A percentile compares a stretch with the other conserved stretches of the same genome.
Conservation (phyloP, 2,888 invertebrate genomes). For the Morpho deidamia region DNA sequence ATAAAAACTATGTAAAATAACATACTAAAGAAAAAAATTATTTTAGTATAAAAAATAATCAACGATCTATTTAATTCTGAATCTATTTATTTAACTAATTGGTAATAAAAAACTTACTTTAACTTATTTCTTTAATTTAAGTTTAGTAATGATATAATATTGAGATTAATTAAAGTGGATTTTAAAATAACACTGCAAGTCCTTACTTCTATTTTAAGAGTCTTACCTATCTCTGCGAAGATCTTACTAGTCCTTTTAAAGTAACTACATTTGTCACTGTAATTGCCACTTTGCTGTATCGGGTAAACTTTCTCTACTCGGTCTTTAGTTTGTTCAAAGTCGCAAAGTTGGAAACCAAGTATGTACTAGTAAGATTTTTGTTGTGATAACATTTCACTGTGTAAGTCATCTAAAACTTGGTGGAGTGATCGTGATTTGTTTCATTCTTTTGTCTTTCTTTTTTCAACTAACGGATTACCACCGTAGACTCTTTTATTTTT, state of each 20-base stretch:
- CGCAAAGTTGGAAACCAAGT: slow-evolving; percentile 2
- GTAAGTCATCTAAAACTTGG: slow-evolving; percentile 2
- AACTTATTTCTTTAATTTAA: background rate
- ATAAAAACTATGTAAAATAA: too few species aligned
- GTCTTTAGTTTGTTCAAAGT: slow-evolving; percentile 31
- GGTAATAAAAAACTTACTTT: too few species aligned
- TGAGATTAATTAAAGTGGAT: too few species aligned
- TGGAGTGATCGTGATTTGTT: background rate
- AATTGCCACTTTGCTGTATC: slow-evolving; percentile 42
- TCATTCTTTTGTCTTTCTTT: too few species aligned
- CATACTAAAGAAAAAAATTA: too few species aligned
- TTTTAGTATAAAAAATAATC: too few species aligned
- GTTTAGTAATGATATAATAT: background rate
- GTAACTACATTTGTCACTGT: slow-evolving; percentile 35
- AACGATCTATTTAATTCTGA: too few species aligned
- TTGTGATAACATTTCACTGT: background rate
- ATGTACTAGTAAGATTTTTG: background rate
- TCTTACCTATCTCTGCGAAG: background rate
- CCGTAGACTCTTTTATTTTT: too few species aligned
- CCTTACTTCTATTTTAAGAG: background rate
- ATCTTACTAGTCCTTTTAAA: slow-evolving; percentile 16
- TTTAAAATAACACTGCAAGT: too few species aligned
- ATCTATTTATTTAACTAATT: too few species aligned
- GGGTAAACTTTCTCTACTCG: slow-evolving; percentile 38
- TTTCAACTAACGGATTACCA: too few species aligned